A percentile compares a stretch with the other conserved stretches of the same genome.
Conservation (phyloP, 2,113 vertebrate species). For the Pristiophorus japonicus region DNA sequence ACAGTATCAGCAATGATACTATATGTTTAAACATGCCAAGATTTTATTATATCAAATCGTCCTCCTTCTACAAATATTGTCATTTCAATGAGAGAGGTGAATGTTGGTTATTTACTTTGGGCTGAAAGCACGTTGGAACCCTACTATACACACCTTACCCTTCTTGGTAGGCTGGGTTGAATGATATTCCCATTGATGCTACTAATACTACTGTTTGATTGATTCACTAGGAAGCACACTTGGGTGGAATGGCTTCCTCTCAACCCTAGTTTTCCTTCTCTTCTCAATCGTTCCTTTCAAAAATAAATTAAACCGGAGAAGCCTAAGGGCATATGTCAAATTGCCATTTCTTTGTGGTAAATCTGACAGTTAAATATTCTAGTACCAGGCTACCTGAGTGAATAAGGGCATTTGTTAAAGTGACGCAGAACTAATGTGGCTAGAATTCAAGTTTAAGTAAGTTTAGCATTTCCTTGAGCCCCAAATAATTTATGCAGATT, state of each 20-base stretch:
- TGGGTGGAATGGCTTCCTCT: neutral
- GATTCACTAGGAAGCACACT: neutral
- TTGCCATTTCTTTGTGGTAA: neutral
- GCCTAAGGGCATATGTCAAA: neutral
- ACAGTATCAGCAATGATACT: neutral
- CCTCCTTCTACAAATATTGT: no score
- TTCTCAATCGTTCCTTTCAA: neutral
- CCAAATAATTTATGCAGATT: neutral
- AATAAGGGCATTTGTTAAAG: neutral
- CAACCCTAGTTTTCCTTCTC: neutral
- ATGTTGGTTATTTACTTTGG: neutral
- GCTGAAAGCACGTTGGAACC: neutral
- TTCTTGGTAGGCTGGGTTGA: neutral
- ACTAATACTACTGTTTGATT: neutral
- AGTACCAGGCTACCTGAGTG: no score
- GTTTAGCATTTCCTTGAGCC: neutral
- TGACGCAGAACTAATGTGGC: neutral
- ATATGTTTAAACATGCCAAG: neutral
- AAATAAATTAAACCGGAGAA: neutral
- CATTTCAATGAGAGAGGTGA: neutral
- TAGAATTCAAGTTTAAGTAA: neutral
- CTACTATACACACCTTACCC: neutral
- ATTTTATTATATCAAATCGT: neutral
- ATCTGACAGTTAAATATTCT: neutral
- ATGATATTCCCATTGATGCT: neutral